Base-by-base conservation (phyloP, 2,888 invertebrate species). In the Camptogramma bilineatum region DNA sequence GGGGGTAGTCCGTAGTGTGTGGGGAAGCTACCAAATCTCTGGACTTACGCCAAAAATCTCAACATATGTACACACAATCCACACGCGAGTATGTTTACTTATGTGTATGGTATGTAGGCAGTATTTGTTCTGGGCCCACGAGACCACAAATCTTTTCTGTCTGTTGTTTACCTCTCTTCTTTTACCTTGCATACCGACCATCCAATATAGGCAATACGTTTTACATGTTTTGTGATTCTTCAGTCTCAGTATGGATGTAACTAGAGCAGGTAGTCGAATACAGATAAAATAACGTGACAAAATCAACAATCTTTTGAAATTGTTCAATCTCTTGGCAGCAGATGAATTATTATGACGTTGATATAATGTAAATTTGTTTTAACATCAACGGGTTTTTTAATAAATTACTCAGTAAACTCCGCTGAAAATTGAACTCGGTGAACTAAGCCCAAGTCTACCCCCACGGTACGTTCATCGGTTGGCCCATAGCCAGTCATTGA, bases 401-500 rank as follows among this genome's bases (percentile, higher is more conserved):
- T 62, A 54, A 60, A 58, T 55, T 52, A 64, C 39, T 56, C n/a
- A 19, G 50, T 65, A 73, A 74, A 71, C 71, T 77, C 70, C 69
- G 76, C 73, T 75, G 70, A 67, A 75, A 81, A 70, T 73, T 69
- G 70, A 75, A 70, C 66, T 69, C 61, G 55, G 66, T 68, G 60
- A 64, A 69, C 67, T 68, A 65, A 52, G 55, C 63, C 71, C 73
- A 75, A 78, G 78, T 74, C 78, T 70, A 76, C 71, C 74, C n/a
- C 78, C 76, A 75, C 47, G 50, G 19, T 61, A 78, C 76, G 72
- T 77, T 75, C 74, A 72, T 69, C 74, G 72, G 73, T 86, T 91
- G 91, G 91, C 86, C 21, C 55, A 62, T 31, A 66, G 85, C 91
- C 91, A 91, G 75, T 77, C 80, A 80, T 79, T 83, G 85, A 87